These are phyloP conservation scores for Etia nguti DNA, from an alignment of 2,113 vertebrate genomes.

Conservation along the genomic window DNA sequence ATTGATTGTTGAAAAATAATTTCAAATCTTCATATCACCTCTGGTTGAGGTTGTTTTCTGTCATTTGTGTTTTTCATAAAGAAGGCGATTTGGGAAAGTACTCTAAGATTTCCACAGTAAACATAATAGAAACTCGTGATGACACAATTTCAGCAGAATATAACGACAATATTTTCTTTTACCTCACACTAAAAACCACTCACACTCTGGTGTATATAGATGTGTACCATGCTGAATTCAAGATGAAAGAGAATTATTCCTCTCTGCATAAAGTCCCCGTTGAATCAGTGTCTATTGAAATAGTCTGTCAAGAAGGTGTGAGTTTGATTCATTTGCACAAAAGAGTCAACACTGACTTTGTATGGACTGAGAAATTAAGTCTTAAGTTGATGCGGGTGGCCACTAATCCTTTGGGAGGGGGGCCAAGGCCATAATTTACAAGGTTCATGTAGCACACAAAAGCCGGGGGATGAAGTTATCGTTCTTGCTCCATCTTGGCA, in stretches of 20 bases:
- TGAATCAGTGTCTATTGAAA: constrained; percentile 8
- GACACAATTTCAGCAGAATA: neutral
- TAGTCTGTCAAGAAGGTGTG: neutral
- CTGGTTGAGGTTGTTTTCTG: neutral
- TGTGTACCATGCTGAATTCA: neutral
- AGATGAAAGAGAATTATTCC: neutral
- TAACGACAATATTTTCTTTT: neutral
- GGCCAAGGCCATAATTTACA: constrained; percentile 31
- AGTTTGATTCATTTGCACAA: constrained; percentile 14
- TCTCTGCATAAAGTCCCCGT: neutral
- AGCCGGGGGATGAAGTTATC: constrained; percentile 23
- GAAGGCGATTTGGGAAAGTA: neutral
- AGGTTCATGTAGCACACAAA: constrained; percentile 36
- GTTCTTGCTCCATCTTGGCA: constrained; percentile 23
- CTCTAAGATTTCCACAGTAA: neutral
- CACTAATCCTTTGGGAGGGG: constrained; percentile 25
- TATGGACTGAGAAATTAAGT: constrained; percentile 18
- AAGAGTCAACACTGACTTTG: constrained; percentile 4
- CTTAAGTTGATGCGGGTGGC: constrained; percentile 25
- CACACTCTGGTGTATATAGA: neutral
- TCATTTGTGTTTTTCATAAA: neutral
- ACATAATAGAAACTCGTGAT: neutral
- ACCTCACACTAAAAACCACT: neutral
- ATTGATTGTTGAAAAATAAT: neutral
- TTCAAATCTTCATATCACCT: neutral